A percentile compares a stretch with the other conserved stretches of the same genome.
Conservation (phyloP, 2,113 vertebrate genomes). For the Thalassoma bifasciatum region DNA sequence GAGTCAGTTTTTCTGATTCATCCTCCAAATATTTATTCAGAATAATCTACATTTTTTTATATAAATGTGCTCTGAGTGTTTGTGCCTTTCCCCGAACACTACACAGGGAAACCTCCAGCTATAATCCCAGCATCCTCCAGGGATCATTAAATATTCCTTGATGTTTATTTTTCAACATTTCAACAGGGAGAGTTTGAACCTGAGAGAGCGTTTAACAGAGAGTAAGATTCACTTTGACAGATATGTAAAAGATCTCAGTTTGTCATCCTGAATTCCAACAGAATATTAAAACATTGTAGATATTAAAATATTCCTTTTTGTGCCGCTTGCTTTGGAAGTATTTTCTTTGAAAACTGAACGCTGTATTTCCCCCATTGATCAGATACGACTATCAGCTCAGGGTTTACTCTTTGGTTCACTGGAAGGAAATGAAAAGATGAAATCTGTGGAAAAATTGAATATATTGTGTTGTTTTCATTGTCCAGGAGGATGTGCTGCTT, state of each 20-base stretch:
- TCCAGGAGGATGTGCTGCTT: background rate
- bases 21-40: constrained; percentile 4
- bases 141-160: constrained; percentile 24
- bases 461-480: background rate
- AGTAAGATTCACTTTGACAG: constrained; percentile 10
- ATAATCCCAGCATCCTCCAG: background rate
- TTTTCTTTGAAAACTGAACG: background rate
- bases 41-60: constrained; percentile 11
- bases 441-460: constrained; percentile 53
- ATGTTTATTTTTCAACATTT: constrained; percentile 14
- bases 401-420: constrained; percentile 33
- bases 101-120: background rate
- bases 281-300: constrained; percentile 40
- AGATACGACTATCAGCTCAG: constrained; percentile 19
- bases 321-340: background rate
- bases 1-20: background rate
- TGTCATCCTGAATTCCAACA: constrained; percentile 27
- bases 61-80: background rate
- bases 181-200: constrained; percentile 4
- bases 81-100: background rate
- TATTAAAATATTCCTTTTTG: constrained; percentile 37
- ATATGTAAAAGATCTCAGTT: background rate
- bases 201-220: constrained; percentile 1
- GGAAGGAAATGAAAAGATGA: constrained; percentile 65
- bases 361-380: constrained; percentile 19